A percentile compares a stretch with the other conserved stretches of the same genome.
Evolutionary conservation across 1,140 invertebrate genomes (phyloP).

Genomic region (Antheraea pernyi): DNA sequence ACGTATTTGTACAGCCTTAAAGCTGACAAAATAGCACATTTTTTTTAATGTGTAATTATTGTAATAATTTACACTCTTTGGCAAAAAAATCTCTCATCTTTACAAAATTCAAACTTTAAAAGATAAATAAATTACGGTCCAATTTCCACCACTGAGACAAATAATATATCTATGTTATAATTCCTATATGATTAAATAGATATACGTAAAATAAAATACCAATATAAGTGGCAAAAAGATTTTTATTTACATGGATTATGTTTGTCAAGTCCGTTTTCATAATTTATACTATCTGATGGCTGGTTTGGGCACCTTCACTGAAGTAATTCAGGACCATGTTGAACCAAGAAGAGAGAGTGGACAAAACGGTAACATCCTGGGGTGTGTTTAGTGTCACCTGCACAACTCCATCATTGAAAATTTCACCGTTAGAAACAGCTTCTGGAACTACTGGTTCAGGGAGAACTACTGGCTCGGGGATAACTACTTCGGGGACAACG

Average conservation of each 20-base stretch:
- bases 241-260: background rate
- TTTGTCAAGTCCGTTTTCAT: background rate
- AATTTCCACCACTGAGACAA: too few relatives aligned
- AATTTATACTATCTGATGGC: constrained; percentile 42
- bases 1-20: too few relatives aligned
- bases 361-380: constrained; percentile 34
- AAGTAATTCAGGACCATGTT: constrained; percentile 59
- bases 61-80: too few relatives aligned
- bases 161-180: too few relatives aligned
- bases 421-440: constrained; percentile 36
- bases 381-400: constrained; percentile 46
- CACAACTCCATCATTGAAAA: constrained; percentile 56
- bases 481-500: constrained; percentile 15
- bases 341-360: constrained; percentile 53
- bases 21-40: too few relatives aligned
- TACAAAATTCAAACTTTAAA: too few relatives aligned
- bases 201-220: background rate
- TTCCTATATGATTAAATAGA: too few relatives aligned
- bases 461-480: constrained; percentile 24
- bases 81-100: too few relatives aligned
- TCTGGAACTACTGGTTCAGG: constrained; percentile 15
- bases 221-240: background rate
- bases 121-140: too few relatives aligned
- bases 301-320: constrained; percentile 36
- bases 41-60: too few relatives aligned